phyloP scores from a whole-genome alignment of 2,113 vertebrate species.

The Jacana jacana region DNA sequence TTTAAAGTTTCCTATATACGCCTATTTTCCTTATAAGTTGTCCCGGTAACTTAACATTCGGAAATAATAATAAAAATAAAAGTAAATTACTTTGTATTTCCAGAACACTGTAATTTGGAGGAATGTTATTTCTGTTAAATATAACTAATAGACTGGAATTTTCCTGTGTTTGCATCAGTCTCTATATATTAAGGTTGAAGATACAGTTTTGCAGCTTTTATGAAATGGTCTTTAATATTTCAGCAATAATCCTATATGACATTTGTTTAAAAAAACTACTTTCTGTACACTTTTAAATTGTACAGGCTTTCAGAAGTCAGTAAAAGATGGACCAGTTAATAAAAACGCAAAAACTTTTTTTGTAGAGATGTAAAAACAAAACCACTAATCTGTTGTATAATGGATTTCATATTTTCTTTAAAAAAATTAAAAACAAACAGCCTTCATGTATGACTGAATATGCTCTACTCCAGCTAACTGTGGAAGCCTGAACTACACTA shows the following conservation, averaged over 20 bases:
- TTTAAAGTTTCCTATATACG: conserved; percentile 69
- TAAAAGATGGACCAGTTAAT: conserved; percentile 66
- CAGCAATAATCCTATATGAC: conserved; percentile 73
- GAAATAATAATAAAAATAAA: conserved; percentile 64
- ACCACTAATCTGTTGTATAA: conserved; percentile 73
- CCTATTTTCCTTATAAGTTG: conserved; percentile 68
- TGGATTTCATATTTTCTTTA: conserved; percentile 74
- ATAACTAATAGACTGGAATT: conserved; percentile 73
- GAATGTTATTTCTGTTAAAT: conserved; percentile 75
- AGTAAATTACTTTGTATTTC: conserved; percentile 73
- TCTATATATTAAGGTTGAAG: conserved; percentile 69
- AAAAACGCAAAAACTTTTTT: conserved; percentile 72
- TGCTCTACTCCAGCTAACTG: conserved; percentile 58
- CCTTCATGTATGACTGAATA: conserved; percentile 64
- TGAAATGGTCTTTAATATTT: conserved; percentile 75
- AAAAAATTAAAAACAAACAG: conserved; percentile 59
- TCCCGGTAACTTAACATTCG: conserved; percentile 75
- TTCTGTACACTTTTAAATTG: conserved; percentile 68
- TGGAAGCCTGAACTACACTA: conserved; percentile 53
- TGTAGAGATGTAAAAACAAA: conserved; percentile 75
- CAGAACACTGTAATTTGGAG: conserved; percentile 80
- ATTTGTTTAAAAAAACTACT: conserved; percentile 64
- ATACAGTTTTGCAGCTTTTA: conserved; percentile 73
- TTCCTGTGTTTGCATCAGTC: conserved; percentile 66
- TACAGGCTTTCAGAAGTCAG: conserved; percentile 71